Evolutionary conservation across 2,113 vertebrate genomes (phyloP).

Genomic region (Zosterops japonicus): DNA sequence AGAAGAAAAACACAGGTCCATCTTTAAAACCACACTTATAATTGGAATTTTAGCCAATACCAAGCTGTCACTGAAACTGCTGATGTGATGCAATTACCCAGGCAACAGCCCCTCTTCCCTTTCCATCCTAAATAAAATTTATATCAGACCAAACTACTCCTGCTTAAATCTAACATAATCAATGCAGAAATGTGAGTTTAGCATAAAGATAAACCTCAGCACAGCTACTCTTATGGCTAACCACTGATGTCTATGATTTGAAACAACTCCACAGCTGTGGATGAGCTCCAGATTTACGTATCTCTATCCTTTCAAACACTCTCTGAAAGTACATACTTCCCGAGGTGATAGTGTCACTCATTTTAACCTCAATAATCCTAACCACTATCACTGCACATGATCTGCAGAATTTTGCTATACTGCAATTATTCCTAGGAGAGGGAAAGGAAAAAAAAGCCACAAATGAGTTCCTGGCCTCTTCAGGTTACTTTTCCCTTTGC

Average conservation of each 20-base stretch:
- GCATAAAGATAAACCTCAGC: background rate
- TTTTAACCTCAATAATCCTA: background rate
- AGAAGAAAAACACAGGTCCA: background rate
- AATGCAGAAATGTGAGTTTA: background rate
- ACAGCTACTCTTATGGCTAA: background rate
- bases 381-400: background rate
- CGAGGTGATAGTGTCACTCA: background rate
- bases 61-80: background rate
- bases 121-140: background rate
- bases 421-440: background rate
- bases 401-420: background rate
- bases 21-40: background rate
- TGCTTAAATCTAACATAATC: background rate
- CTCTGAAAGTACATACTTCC: background rate
- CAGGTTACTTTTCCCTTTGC: background rate
- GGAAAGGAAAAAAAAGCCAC: background rate
- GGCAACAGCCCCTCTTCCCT: background rate
- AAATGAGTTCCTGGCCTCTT: background rate
- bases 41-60: background rate
- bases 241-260: background rate
- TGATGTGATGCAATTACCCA: background rate
- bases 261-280: background rate
- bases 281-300: background rate
- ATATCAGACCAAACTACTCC: background rate
- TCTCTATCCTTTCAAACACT: background rate